phyloP scores from a whole-genome alignment of 2,888 invertebrate genomes.

The Ophion ellenae region DNA sequence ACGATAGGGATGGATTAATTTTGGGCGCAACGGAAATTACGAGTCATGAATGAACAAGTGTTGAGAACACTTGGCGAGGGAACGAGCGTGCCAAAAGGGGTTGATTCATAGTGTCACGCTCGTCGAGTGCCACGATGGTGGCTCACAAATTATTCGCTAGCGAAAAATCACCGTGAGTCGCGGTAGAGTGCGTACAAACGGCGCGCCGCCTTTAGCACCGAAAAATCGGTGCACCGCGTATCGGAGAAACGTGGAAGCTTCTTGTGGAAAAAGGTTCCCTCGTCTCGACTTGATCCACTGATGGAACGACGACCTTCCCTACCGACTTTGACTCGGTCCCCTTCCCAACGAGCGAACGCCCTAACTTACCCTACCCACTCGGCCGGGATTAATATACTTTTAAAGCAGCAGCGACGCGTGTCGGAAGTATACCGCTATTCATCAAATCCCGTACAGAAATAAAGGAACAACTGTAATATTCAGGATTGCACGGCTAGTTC shows the following conservation, averaged over 20 bases:
- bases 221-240: conserved; percentile 66
- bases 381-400: conserved; percentile 53
- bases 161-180: conserved; percentile 39
- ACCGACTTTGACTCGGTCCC: conserved; percentile 72
- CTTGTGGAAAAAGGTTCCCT: conserved; percentile 49
- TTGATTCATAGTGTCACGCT: conserved; percentile 56
- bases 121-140: conserved; percentile 51
- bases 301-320: conserved; percentile 74
- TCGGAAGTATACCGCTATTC: conserved; percentile 30
- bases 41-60: conserved; percentile 60
- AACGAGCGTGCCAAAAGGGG: conserved; percentile 57
- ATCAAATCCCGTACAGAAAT: conserved; percentile 28
- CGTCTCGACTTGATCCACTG: conserved; percentile 67
- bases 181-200: not conserved
- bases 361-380: conserved; percentile 1
- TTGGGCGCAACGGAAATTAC: conserved; percentile 13
- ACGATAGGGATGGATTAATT: conserved; percentile 40
- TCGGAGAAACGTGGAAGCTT: conserved; percentile 69
- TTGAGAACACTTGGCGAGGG: conserved; percentile 54
- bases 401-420: conserved; percentile 46
- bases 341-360: not conserved
- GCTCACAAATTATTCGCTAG: conserved; percentile 55
- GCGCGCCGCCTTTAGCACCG: conserved; percentile 5
- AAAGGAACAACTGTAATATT: conserved; percentile 55
- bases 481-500: conserved; percentile 39